Conservation (phyloP, 2,113 vertebrate species). For the Pithys albifrons region DNA sequence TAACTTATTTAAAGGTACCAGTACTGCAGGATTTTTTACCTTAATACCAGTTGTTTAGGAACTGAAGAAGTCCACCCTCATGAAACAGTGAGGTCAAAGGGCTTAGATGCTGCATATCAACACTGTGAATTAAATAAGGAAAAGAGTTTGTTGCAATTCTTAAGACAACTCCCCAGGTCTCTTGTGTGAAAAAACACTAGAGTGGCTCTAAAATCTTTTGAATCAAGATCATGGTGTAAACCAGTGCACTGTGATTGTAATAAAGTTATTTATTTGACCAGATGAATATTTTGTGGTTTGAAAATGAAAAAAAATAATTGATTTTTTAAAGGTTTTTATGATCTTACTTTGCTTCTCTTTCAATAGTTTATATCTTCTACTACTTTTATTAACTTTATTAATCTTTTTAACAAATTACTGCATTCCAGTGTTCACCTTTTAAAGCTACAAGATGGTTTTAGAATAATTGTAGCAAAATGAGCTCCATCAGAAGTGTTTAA, state of each 20-base stretch:
- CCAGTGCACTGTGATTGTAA: constrained; percentile 11
- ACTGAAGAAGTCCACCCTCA: neutral
- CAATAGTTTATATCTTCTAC: neutral
- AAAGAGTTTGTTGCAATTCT: neutral
- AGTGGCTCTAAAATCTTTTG: neutral
- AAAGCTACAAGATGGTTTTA: neutral
- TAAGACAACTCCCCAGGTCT: neutral
- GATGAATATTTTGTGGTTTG: constrained; percentile 7
- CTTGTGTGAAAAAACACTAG: neutral
- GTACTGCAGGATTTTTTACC: neutral
- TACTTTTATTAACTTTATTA: neutral
- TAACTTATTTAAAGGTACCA: constrained; percentile 5
- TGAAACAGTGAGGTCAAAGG: neutral
- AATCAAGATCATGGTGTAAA: constrained; percentile 16
- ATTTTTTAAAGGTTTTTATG: constrained; percentile 34
- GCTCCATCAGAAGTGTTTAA: neutral
- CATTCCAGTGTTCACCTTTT: neutral
- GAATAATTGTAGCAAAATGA: neutral
- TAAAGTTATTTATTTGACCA: constrained; percentile 30
- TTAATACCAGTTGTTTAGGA: neutral
- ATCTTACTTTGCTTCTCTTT: constrained; percentile 16
- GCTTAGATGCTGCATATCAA: neutral
- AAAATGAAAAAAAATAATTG: constrained; percentile 54
- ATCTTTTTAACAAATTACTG: neutral
- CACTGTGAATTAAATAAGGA: neutral